Conservation (phyloP, 2,113 vertebrate genomes). For the Enhydra lutris region DNA sequence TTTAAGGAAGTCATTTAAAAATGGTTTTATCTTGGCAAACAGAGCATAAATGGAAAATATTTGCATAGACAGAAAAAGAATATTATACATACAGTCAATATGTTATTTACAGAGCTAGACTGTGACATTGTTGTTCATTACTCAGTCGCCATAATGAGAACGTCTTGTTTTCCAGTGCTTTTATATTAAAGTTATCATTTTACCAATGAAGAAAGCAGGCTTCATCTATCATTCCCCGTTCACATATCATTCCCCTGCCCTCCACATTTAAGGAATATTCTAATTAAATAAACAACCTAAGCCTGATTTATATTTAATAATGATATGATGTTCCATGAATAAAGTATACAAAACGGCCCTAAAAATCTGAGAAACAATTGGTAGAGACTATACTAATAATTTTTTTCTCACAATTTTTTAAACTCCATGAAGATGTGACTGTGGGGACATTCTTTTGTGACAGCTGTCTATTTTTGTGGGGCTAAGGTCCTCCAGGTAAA, state of each 20-base stretch:
- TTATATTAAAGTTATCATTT: neutral
- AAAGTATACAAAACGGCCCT: neutral
- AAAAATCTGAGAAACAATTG: constrained; percentile 10
- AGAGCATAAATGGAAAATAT: neutral
- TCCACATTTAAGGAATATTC: neutral
- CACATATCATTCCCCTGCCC: too few relatives aligned
- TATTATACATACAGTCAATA: neutral
- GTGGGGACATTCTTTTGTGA: neutral
- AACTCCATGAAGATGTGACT: neutral
- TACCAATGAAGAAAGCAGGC: neutral
- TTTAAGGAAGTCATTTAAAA: constrained; percentile 23
- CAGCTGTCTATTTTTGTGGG: neutral
- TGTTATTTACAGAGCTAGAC: constrained; percentile 3
- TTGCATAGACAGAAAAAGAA: constrained; percentile 23
- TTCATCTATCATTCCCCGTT: neutral
- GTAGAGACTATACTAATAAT: neutral
- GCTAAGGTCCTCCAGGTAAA: neutral
- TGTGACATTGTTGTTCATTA: constrained; percentile 22
- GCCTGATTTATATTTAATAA: neutral
- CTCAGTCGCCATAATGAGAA: neutral
- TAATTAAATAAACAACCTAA: neutral
- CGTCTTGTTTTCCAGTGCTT: neutral
- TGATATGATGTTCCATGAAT: neutral
- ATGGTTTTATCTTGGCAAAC: neutral
- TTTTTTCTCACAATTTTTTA: neutral